Evolutionary conservation across 2,797 vertebrate species (phyloP).

Genomic region (Vespertilio murinus): DNA sequence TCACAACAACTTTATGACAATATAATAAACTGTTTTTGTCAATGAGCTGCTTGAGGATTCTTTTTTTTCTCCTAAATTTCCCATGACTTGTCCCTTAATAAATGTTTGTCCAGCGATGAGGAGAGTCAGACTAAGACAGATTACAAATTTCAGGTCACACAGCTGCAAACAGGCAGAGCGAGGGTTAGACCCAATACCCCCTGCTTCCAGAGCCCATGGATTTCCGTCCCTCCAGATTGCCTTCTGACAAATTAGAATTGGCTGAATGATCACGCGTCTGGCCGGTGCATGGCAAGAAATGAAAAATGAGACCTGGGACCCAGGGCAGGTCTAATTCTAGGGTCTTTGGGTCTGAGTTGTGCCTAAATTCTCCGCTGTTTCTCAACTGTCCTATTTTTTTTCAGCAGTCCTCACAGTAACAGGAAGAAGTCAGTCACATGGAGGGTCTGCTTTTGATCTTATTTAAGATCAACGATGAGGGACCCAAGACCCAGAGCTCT

Average conservation of each 20-base stretch:
- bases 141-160: background rate
- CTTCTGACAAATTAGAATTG: conserved; percentile 15
- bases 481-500: background rate
- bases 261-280: background rate
- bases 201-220: background rate
- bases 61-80: background rate
- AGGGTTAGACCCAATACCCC: background rate
- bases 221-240: background rate
- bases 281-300: background rate
- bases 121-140: background rate
- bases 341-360: background rate
- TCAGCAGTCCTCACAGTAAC: background rate
- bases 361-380: background rate
- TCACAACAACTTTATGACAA: background rate
- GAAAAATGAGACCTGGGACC: background rate
- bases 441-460: background rate
- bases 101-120: background rate
- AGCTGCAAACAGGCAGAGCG: background rate
- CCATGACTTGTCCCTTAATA: background rate
- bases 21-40: background rate
- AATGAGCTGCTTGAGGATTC: background rate
- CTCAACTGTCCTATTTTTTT: background rate
- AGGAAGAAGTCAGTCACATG: background rate
- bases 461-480: background rate
- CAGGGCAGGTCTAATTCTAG: background rate